Evolutionary conservation across 2,888 invertebrate species (phyloP), one percentile per base, ranked within the genome.

Genomic region (Scaptomyza cyrtandrae): DNA sequence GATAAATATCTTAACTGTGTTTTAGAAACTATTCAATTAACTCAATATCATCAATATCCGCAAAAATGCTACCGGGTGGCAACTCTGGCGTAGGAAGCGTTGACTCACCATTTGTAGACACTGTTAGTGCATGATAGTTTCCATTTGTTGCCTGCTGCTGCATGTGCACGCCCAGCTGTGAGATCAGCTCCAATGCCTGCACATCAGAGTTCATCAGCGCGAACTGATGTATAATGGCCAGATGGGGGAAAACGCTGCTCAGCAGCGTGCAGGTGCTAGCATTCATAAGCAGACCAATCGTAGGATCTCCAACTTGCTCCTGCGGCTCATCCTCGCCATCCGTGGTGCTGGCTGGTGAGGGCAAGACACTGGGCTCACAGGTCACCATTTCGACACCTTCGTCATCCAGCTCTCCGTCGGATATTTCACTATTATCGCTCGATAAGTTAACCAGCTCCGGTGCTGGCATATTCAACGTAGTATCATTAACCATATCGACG

Each of bases 31-130:
- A 90, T 68, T 90, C 90, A 58, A 91, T 86, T 33, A 91, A 71
- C 33, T 91, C 89, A 48, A 91, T 90, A 68, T 91, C 90, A 80
- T 91, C 90, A 31, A 90, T 88, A 46, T 90, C 91, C 0, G 89
- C 89, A 37, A 77, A 84, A 31, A 86, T 80, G 39, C 77, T 85
- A n/a, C 84, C 83, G 14, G 74, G 81, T 2, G 81, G 75, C 43
- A 82, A 48, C 19, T 80, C 81, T 1, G 77, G 46, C 0, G 68
- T 39, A 13, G 69, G 56, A 7, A 52, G 45, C 0, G 31, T 10
- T 13, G 43, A 41, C 2, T 72, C 78, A 0, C 57, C 44, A n/a
- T n/a, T 60, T 31, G 82, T 50, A 16, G 88, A 79, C 70, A 89
- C 66, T 19, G 88, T 75, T n/a, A 88, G 61, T 7, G 81, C 72